phyloP scores from a whole-genome alignment of 1,140 invertebrate genomes.

The Drosophila sp. region DNA sequence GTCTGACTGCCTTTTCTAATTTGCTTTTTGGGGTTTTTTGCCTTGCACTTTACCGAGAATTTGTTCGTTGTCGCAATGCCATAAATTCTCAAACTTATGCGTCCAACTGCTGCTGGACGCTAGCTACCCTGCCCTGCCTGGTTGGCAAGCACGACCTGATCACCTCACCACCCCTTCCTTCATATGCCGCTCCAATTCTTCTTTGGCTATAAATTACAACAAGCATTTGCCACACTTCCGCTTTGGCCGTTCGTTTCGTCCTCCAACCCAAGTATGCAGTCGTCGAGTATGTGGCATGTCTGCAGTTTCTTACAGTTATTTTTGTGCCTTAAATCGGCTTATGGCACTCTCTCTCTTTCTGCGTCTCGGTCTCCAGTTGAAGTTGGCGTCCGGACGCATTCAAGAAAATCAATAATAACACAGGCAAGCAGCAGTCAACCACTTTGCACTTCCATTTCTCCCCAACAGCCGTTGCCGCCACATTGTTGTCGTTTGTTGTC shows the following conservation, averaged over 20 bases:
- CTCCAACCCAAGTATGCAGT: constrained; percentile 25
- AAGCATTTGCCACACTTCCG: constrained; percentile 78
- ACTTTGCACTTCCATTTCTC: background rate
- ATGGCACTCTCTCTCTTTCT: constrained; percentile 34
- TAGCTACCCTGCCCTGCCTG: background rate
- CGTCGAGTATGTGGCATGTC: constrained; percentile 54
- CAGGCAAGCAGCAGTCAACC: constrained; percentile 14
- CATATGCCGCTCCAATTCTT: constrained; percentile 3
- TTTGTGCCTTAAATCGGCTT: constrained; percentile 76
- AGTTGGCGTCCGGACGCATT: constrained; percentile 30
- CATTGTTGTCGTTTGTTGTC: constrained; percentile 63
- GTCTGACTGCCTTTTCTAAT: constrained; percentile 46
- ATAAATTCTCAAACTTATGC: constrained; percentile 77
- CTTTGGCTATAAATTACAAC: constrained; percentile 71
- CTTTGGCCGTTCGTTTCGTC: constrained; percentile 24
- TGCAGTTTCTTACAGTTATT: constrained; percentile 67
- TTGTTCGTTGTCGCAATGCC: constrained; percentile 68
- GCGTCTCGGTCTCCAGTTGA: background rate
- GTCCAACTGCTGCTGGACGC: constrained; percentile 55
- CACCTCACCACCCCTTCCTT: background rate
- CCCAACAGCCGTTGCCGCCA: background rate
- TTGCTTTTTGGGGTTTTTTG: constrained; percentile 34
- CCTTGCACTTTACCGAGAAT: constrained; percentile 53
- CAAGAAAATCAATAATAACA: constrained; percentile 64
- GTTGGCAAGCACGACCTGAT: background rate